Conservation (phyloP, 2,888 invertebrate species). For the Morpho achilles region DNA sequence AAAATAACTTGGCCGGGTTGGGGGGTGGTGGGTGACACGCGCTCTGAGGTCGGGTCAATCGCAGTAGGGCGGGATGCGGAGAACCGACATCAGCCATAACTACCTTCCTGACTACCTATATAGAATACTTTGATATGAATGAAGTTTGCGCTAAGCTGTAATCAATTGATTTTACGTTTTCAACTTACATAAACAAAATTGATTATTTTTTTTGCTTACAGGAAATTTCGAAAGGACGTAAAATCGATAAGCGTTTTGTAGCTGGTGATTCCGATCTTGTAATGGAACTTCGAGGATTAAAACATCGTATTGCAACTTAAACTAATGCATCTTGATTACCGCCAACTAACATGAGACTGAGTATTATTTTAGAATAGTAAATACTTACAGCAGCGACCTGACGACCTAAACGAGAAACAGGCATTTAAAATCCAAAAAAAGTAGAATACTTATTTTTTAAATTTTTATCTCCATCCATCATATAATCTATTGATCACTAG, state of each 20-base stretch:
- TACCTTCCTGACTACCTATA: constrained; percentile 33
- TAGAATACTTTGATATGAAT: constrained; percentile 28
- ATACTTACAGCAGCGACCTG: constrained; percentile 53
- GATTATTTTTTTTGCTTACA: constrained; percentile 34
- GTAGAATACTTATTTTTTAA: constrained; percentile 18
- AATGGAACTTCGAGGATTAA: constrained; percentile 81
- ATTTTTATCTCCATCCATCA: constrained; percentile 13
- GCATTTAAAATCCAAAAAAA: constrained; percentile 42
- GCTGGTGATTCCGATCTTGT: constrained; percentile 82
- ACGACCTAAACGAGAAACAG: constrained; percentile 30
- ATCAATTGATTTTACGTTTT: neutral
- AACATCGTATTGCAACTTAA: constrained; percentile 81
- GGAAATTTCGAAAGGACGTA: constrained; percentile 53
- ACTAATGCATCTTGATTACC: constrained; percentile 47
- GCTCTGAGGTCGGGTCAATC: constrained; percentile 69
- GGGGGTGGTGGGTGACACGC: constrained; percentile 67
- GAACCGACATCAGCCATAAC: constrained; percentile 37
- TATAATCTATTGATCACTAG: neutral
- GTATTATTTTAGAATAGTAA: constrained; percentile 65
- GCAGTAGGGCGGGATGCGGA: constrained; percentile 44
- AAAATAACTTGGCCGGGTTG: constrained; percentile 71
- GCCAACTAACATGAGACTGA: constrained; percentile 77
- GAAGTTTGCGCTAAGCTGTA: constrained; percentile 15
- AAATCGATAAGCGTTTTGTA: constrained; percentile 82
- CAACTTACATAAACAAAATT: neutral